A percentile compares a stretch with the other conserved stretches of the same genome.
phyloP scores from a whole-genome alignment of 2,113 vertebrate genomes.

The Pogona vitticeps region DNA sequence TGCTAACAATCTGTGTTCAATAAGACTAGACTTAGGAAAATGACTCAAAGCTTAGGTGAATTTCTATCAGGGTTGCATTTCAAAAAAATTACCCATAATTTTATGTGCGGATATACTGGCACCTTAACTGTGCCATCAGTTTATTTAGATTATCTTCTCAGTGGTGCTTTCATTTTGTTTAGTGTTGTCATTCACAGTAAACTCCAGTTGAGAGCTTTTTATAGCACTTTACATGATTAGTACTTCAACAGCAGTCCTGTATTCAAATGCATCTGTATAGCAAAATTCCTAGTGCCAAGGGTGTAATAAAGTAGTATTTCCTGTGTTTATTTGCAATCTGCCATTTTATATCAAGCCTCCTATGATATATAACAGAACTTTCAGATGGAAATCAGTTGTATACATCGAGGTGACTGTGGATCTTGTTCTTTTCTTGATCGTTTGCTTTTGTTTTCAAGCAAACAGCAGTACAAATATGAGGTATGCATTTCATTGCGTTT shows the following conservation, averaged over 20 bases:
- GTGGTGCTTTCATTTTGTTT: constrained; percentile 40
- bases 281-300: constrained; percentile 13
- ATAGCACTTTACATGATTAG: constrained; percentile 58
- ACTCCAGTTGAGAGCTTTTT: constrained; percentile 59
- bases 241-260: constrained; percentile 40
- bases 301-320: constrained; percentile 20
- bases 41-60: constrained; percentile 36
- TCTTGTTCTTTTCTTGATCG: background rate
- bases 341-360: constrained; percentile 5
- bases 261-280: constrained; percentile 24
- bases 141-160: constrained; percentile 64
- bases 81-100: constrained; percentile 56
- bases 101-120: constrained; percentile 58
- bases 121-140: constrained; percentile 65
- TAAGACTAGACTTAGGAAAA: constrained; percentile 20
- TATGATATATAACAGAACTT: constrained; percentile 2
- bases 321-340: constrained; percentile 23
- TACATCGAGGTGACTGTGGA: background rate
- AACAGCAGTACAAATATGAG: constrained; percentile 37
- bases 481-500: constrained; percentile 45
- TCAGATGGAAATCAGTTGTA: constrained; percentile 25
- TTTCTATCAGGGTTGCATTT: constrained; percentile 40
- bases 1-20: background rate
- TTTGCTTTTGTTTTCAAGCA: background rate
- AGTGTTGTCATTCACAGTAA: constrained; percentile 39